phyloP scores from a whole-genome alignment of 2,888 invertebrate species.

The Troilus luridus region DNA sequence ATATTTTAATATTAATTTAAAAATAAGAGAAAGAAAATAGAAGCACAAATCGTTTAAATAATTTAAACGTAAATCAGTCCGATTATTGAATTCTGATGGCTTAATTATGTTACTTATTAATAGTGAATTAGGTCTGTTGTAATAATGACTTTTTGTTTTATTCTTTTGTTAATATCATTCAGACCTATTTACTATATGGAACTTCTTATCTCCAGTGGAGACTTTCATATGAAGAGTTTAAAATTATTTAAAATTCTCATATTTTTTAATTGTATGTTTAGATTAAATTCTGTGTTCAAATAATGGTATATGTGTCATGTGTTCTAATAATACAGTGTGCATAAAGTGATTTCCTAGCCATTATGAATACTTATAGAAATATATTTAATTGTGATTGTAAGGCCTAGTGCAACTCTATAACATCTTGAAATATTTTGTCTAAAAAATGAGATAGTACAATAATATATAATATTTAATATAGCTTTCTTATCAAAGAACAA shows the following conservation, averaged over 20 bases:
- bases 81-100: conserved; percentile 30
- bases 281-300: conserved; percentile 42
- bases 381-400: conserved; percentile 36
- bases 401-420: conserved; percentile 29
- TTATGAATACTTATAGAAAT: conserved; percentile 23
- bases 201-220: conserved; percentile 54
- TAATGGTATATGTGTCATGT: conserved; percentile 27
- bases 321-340: conserved; percentile 35
- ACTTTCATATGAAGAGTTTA: conserved; percentile 33
- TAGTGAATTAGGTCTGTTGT: conserved; percentile 38
- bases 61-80: conserved; percentile 18
- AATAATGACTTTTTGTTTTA: background rate
- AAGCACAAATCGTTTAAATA: conserved; percentile 39
- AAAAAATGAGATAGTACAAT: background rate
- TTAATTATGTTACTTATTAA: conserved; percentile 39
- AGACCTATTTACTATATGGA: conserved; percentile 47
- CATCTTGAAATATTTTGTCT: conserved; percentile 11
- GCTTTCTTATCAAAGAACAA: background rate
- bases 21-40: conserved; percentile 16
- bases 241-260: conserved; percentile 35
- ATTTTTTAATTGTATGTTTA: conserved; percentile 43
- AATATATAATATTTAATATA: background rate
- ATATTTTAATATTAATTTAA: conserved; percentile 3
- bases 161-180: conserved; percentile 1
- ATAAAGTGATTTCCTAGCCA: conserved; percentile 48